Conservation (phyloP, 2,888 invertebrate species). For the Agelastica alni region DNA sequence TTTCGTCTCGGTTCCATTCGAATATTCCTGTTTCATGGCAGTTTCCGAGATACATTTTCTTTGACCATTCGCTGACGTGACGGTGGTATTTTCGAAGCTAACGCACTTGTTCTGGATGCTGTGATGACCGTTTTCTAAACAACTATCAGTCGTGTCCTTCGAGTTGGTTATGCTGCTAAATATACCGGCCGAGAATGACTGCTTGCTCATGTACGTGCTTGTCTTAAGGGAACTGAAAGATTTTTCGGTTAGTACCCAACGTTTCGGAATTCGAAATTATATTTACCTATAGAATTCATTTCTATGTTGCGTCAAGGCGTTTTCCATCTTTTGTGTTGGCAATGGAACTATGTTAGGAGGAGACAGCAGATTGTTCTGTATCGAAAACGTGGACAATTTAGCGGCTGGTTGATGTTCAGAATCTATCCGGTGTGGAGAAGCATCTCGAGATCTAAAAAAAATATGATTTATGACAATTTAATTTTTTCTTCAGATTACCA, state of each 20-base stretch:
- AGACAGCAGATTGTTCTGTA: slow-evolving; percentile 51
- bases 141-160: slow-evolving; percentile 51
- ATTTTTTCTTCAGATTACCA: no score
- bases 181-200: slow-evolving; percentile 44
- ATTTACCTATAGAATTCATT: slow-evolving; percentile 18
- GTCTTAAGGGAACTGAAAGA: slow-evolving; percentile 40
- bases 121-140: slow-evolving; percentile 44
- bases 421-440: slow-evolving; percentile 68
- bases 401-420: slow-evolving; percentile 33
- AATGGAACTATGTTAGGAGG: slow-evolving; percentile 55
- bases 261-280: no score
- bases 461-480: no score
- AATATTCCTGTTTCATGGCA: slow-evolving; percentile 42
- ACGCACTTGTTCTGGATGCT: slow-evolving; percentile 40
- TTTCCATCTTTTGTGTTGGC: slow-evolving; percentile 43
- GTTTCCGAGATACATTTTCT: slow-evolving; percentile 43
- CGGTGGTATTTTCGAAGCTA: slow-evolving; percentile 41
- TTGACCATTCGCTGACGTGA: slow-evolving; percentile 39
- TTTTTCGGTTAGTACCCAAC: not conserved
- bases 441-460: slow-evolving; percentile 63
- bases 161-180: slow-evolving; percentile 29
- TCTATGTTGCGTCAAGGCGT: slow-evolving; percentile 32
- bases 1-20: slow-evolving; percentile 61
- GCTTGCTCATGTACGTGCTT: slow-evolving; percentile 42
- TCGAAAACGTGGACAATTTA: slow-evolving; percentile 6